Base-by-base conservation (phyloP, 2,113 vertebrate species). In the Hiodon tergisus region DNA sequence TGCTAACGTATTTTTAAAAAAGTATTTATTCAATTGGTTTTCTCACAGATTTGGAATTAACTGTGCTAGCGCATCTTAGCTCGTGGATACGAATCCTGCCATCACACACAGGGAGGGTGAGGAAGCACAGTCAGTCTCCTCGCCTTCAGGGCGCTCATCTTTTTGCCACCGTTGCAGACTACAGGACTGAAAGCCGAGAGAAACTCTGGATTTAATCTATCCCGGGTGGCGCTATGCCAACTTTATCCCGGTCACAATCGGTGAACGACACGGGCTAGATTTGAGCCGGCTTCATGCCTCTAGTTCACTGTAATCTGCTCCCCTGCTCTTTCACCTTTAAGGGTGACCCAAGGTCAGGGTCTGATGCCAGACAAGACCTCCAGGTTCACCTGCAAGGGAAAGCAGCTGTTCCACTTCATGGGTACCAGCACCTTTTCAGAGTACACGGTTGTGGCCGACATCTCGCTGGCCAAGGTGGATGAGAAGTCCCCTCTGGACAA, bases 301-400 rank as follows among this genome's bases (percentile, higher is more conserved):
- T 1, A 59, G 58, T 59, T 59, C 6, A 31, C 51, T 31, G 2
- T 52, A 69, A 16, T 9, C 47, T 2, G 6, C 2, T 53, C 0
- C 6, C 14, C 46, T 48, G 61, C 51, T 57, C 52, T 69, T 16
- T 4, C 55, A 3, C 50, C 46, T 53, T 54, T 70, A 67, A 92
- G 91, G 79, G 77, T 90, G 48, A 92, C 90, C 71, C 90, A 92
- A 76, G 90, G 90, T 16, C 86, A 84, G 73, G 90, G 90, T 6
- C 83, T 90, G 68, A 95, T 99, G 90, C 95, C 96, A 0, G 97
- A 99, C 80, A 91, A 91, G 46, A 98, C 92, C 51, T 93, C 93
- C 70, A 82, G 91, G 69, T 93, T 94, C 86, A 90, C 91, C 62
- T 92, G 90, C 82, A 93, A 86, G 81, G 92, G 92, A n/a, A 91